Percentiles rank a stretch among this genome's conserved stretches.
Conservation (phyloP, 2,113 vertebrate genomes). For the Andinoacara biseriatus region DNA sequence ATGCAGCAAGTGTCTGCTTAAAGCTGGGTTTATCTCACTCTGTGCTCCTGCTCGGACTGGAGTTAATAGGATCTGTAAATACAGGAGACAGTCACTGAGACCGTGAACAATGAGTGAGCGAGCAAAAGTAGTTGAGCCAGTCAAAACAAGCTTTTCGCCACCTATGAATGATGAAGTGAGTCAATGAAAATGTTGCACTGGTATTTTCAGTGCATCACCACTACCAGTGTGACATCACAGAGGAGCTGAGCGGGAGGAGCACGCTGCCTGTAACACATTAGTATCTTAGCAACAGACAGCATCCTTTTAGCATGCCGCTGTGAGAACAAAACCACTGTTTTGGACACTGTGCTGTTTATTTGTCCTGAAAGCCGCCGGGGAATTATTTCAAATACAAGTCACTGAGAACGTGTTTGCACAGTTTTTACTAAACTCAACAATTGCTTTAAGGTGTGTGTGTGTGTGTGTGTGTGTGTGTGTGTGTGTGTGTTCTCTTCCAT, state of each 20-base stretch:
- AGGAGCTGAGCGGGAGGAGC: constrained; percentile 46
- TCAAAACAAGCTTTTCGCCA: constrained; percentile 2
- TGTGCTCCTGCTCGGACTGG: not conserved
- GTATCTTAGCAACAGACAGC: constrained; percentile 83
- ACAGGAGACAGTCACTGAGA: not conserved
- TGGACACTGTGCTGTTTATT: constrained; percentile 24
- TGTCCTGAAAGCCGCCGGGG: not conserved
- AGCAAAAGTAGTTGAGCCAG: not conserved
- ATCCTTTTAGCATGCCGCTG: constrained; percentile 56
- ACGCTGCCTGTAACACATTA: constrained; percentile 70
- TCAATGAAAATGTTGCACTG: constrained; percentile 32
- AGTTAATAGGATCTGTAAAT: not conserved
- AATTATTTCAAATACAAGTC: not conserved
- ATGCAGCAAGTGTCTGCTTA: constrained; percentile 19
- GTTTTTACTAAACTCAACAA: not conserved
- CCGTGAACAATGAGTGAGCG: not conserved
- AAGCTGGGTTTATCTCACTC: not conserved
- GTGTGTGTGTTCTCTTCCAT: constrained; percentile 34
- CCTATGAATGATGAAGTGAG: constrained; percentile 36
- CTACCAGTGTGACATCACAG: constrained; percentile 62
- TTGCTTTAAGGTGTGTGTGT: not conserved
- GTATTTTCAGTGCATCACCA: constrained; percentile 47
- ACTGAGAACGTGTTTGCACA: not conserved
- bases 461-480: not conserved
- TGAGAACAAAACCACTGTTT: constrained; percentile 47